phyloP scores from a whole-genome alignment of 2,888 invertebrate genomes.

The Pseudolycoriella hygida region DNA sequence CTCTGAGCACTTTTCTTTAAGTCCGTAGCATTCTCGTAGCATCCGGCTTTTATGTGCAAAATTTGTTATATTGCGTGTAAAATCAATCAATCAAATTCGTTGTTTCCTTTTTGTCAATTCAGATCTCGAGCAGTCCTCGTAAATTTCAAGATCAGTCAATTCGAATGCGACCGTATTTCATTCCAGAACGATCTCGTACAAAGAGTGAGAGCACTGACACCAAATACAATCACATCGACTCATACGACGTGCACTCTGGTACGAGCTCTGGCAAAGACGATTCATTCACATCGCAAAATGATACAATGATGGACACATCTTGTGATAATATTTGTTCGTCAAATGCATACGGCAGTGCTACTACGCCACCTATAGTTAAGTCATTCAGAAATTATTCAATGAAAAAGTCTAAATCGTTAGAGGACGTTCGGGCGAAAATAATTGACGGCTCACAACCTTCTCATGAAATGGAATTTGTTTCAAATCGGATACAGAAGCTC shows the following conservation, averaged over 20 bases:
- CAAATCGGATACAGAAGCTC: slow-evolving; percentile 41
- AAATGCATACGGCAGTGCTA: not conserved
- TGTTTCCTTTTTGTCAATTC: no score
- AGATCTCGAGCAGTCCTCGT: slow-evolving; percentile 6
- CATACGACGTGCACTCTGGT: slow-evolving; percentile 1
- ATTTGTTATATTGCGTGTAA: no score
- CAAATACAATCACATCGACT: not conserved
- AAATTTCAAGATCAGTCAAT: slow-evolving; percentile 8
- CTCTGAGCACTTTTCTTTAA: no score
- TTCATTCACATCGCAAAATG: slow-evolving; percentile 1
- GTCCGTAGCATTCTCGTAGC: no score
- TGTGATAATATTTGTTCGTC: slow-evolving; percentile 17
- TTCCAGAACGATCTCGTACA: slow-evolving; percentile 38
- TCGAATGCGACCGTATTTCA: slow-evolving; percentile 38
- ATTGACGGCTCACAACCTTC: slow-evolving; percentile 22
- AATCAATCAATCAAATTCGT: no score
- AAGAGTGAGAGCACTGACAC: slow-evolving; percentile 43
- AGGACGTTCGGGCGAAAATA: slow-evolving; percentile 35
- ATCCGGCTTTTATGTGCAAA: no score
- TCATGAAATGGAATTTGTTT: slow-evolving; percentile 42
- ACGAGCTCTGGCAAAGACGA: slow-evolving; percentile 13
- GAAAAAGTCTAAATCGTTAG: slow-evolving; percentile 42
- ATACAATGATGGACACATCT: slow-evolving; percentile 14
- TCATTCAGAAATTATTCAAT: slow-evolving; percentile 17
- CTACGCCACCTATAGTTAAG: not conserved